Evolutionary conservation across 1,140 invertebrate species (phyloP).

Genomic region (Magallana gigas): DNA sequence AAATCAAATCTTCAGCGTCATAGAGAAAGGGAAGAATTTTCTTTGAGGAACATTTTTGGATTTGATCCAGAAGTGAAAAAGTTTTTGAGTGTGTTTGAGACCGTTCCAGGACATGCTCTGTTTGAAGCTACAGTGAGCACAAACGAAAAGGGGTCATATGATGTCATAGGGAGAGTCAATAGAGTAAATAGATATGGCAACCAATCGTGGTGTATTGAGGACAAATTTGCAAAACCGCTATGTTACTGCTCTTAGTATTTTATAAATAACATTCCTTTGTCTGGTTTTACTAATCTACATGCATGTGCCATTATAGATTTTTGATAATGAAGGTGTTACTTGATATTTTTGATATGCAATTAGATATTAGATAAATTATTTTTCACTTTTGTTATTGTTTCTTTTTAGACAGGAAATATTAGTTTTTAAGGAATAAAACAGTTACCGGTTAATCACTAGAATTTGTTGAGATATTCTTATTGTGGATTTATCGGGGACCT

Average conservation of each 20-base stretch:
- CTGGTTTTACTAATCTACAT: too few species aligned
- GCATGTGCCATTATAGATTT: too few species aligned
- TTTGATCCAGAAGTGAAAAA: conserved; percentile 62
- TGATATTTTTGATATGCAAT: too few species aligned
- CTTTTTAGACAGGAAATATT: too few species aligned
- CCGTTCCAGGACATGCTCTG: conserved; percentile 46
- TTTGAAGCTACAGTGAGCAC: conserved; percentile 52
- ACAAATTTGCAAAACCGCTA: conserved; percentile 39
- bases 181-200: conserved; percentile 51
- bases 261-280: too few species aligned
- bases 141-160: not conserved
- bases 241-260: not conserved
- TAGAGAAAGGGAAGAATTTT: conserved; percentile 52
- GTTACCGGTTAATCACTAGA: too few species aligned
- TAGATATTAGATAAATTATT: too few species aligned
- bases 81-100: conserved; percentile 50
- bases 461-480: too few species aligned
- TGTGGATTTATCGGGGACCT: too few species aligned
- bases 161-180: conserved; percentile 38
- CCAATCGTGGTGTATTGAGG: conserved; percentile 49
- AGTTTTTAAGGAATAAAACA: too few species aligned
- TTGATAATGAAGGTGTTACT: too few species aligned
- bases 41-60: conserved; percentile 58
- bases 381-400: too few species aligned
- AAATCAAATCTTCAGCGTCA: conserved; percentile 48